phyloP scores from a whole-genome alignment of 1,140 invertebrate genomes.

The Patella vulgata region DNA sequence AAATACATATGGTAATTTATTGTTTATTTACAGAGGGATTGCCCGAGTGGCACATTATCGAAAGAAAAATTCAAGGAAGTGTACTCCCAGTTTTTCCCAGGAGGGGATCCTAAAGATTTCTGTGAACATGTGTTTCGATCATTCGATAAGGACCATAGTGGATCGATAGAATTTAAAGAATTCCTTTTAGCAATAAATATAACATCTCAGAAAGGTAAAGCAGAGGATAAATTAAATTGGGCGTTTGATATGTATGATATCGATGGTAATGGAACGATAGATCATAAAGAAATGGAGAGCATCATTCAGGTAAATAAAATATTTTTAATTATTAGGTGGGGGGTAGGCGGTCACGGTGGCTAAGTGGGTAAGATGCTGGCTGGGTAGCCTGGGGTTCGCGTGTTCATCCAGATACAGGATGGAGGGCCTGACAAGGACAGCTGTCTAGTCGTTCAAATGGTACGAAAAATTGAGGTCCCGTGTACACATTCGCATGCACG shows the following conservation, averaged over 20 bases:
- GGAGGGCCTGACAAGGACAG: too few species aligned
- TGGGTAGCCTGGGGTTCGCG: too few species aligned
- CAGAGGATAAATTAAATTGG: slow-evolving; percentile 99
- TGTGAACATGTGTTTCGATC: slow-evolving; percentile 99
- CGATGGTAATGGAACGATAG: slow-evolving; percentile 99
- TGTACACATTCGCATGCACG: too few species aligned
- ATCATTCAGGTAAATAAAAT: slow-evolving; percentile 71
- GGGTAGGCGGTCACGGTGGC: too few species aligned
- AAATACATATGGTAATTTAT: too few species aligned
- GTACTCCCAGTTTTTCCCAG: slow-evolving; percentile 95
- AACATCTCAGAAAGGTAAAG: slow-evolving; percentile 91
- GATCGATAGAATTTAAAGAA: slow-evolving; percentile 67
- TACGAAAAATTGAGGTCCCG: too few species aligned
- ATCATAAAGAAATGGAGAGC: slow-evolving; percentile 84
- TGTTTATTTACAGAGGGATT: slow-evolving; percentile 97
- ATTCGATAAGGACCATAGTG: slow-evolving; percentile 99
- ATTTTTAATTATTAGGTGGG: too few species aligned
- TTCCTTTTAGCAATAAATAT: slow-evolving; percentile 88
- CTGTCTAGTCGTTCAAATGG: too few species aligned
- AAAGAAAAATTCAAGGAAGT: slow-evolving; percentile 99
- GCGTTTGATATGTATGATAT: slow-evolving; percentile 98
- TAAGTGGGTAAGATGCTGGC: too few species aligned
- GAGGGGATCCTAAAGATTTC: slow-evolving; percentile 97
- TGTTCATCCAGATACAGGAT: too few species aligned
- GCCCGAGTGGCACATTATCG: slow-evolving; percentile 96